phyloP scores from a whole-genome alignment of 1,140 invertebrate species.

The Trypoxylus dichotomus region DNA sequence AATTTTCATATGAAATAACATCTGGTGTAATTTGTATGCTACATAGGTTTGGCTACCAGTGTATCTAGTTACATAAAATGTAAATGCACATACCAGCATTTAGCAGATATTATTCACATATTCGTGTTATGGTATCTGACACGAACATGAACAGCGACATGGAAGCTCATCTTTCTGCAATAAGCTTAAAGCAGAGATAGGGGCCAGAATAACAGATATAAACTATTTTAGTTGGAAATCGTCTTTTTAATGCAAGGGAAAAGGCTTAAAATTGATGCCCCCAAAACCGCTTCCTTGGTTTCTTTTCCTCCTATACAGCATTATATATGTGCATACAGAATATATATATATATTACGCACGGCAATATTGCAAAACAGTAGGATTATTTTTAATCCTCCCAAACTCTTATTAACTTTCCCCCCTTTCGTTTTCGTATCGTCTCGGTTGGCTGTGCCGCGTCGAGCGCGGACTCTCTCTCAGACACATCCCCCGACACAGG shows the following conservation, averaged over 20 bases:
- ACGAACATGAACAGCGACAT: no score
- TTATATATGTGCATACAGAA: background rate
- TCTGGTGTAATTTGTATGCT: background rate
- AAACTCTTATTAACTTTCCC: conserved; percentile 55
- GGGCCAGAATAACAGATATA: no score
- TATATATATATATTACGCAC: conserved; percentile 3
- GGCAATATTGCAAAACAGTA: conserved; percentile 54
- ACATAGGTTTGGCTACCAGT: no score
- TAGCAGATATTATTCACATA: no score
- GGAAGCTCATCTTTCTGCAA: no score
- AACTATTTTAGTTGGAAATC: background rate
- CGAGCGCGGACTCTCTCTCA: conserved; percentile 35
- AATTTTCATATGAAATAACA: background rate
- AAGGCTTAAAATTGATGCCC: background rate
- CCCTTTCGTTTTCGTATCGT: conserved; percentile 26
- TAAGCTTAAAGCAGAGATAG: no score
- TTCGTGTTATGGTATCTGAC: no score
- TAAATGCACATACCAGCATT: no score
- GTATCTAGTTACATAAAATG: no score
- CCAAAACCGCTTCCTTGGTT: background rate
- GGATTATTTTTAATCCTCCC: conserved; percentile 55
- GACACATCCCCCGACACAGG: conserved; percentile 48
- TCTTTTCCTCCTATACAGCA: background rate
- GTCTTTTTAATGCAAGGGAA: background rate
- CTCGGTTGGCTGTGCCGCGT: background rate